Base-by-base conservation (phyloP, 2,888 invertebrate genomes). In the Pristionchus fissidentatus region DNA sequence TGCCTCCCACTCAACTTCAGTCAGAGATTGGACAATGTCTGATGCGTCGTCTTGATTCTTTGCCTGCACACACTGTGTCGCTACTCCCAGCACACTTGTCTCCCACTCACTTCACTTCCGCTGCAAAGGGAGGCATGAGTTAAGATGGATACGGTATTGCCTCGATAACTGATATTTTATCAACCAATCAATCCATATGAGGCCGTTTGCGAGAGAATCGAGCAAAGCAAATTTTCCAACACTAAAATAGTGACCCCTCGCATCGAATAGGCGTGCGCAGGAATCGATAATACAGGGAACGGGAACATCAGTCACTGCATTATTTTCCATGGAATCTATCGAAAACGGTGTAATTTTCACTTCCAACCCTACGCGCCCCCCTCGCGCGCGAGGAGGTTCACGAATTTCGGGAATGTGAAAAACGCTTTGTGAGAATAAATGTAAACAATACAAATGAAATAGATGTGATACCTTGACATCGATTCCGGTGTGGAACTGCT, bases 1-100 rank as follows among this genome's bases (percentile, higher is more conserved):
- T n/a, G n/a, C n/a, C 32, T n/a, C n/a, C n/a, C 10, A 38, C 26
- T 7, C 22, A 73, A 49, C 73, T 99, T 99, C 90, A 99, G 95
- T 94, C 99, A 99, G 87, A 99, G 94, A 94, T 99, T 99, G 91
- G 98, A 98, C 87, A 99, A 94, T 5, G 99, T 99, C 94, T 99
- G 99, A 29, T 99, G 98, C 46, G 98, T 98, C 5, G 99, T 99
- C 94, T 98, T 99, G 94, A 98, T 99, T 99, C 94, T 99, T 99
- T 19, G 98, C 97, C 93, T 99, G 99, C 89, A 99, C 99, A 94
- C 99, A 99, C 94, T 99, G 99, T 57, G 99, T 99, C 87, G 99
- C 99, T 96, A 99, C 96, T 86, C 99, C 99, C 88, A 99, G 95
- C 83, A 99, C 96, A n/a, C 22, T 99, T 99, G 94, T 99, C 99